A percentile compares a stretch with the other conserved stretches of the same genome.
Evolutionary conservation across 2,113 vertebrate species (phyloP).

Genomic region (Myotis yumanensis): DNA sequence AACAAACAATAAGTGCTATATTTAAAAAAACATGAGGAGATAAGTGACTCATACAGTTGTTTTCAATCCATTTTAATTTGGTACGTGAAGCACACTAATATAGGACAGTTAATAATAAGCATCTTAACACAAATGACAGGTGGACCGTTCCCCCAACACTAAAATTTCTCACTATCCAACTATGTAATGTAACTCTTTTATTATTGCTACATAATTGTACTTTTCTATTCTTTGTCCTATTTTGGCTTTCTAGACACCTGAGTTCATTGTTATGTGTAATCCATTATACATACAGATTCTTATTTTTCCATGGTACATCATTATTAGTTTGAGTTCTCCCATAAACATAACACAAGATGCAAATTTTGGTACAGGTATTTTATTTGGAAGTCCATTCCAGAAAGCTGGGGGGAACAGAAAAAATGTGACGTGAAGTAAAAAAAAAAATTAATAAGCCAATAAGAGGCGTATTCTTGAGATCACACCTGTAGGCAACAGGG

Average conservation of each 20-base stretch:
- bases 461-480: not conserved
- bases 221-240: constrained; percentile 28
- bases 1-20: not conserved
- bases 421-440: not conserved
- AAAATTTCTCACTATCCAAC: not conserved
- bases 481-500: not conserved
- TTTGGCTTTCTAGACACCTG: not conserved
- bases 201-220: not conserved
- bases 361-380: not conserved
- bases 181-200: not conserved
- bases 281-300: not conserved
- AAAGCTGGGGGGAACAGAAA: not conserved
- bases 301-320: not conserved
- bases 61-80: constrained; percentile 49
- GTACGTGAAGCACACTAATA: not conserved
- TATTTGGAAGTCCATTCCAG: not conserved
- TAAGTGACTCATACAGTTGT: not conserved
- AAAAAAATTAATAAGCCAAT: not conserved
- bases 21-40: not conserved
- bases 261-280: not conserved
- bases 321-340: not conserved
- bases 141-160: not conserved
- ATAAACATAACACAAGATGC: not conserved
- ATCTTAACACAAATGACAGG: constrained; percentile 49
- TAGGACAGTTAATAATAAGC: constrained; percentile 39